These are phyloP conservation scores for Pavo muticus DNA, from an alignment of 2,113 vertebrate genomes.

Conservation along the genomic window DNA sequence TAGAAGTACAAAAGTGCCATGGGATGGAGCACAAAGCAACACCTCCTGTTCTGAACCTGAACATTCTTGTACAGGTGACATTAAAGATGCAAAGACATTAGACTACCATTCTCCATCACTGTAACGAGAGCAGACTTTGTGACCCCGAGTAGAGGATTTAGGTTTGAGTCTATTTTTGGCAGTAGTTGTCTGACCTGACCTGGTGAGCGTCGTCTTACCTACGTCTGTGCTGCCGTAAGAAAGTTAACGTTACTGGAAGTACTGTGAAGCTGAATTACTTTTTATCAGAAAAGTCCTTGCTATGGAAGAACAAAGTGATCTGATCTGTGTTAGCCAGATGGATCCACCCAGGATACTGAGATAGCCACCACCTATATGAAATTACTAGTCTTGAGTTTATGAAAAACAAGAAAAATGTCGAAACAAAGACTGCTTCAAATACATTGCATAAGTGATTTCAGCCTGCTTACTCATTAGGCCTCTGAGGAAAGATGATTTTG, in stretches of 20 bases:
- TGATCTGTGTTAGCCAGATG: not conserved
- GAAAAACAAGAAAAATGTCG: not conserved
- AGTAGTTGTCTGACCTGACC: not conserved
- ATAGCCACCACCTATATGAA: not conserved
- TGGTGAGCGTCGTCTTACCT: not conserved
- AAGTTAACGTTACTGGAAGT: not conserved
- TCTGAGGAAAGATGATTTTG: constrained; percentile 1
- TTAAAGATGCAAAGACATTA: not conserved
- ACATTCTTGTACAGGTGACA: not conserved
- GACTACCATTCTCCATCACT: not conserved
- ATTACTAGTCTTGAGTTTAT: constrained; percentile 2
- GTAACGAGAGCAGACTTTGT: not conserved
- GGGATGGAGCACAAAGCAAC: not conserved
- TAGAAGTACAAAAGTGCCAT: not conserved
- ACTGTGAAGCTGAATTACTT: not conserved
- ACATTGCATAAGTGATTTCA: constrained; percentile 2
- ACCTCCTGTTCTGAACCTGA: not conserved
- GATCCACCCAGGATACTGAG: not conserved
- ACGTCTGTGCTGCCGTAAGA: not conserved
- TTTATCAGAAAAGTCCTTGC: not conserved
- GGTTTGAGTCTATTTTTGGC: not conserved
- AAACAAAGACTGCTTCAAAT: constrained; percentile 1
- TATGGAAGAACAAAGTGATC: not conserved
- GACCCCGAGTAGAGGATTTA: not conserved
- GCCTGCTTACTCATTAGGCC: constrained; percentile 1